Evolutionary conservation across 1,140 invertebrate species (phyloP), one percentile per base, ranked within the genome.

Genomic region (Zaprionus ornatus): DNA sequence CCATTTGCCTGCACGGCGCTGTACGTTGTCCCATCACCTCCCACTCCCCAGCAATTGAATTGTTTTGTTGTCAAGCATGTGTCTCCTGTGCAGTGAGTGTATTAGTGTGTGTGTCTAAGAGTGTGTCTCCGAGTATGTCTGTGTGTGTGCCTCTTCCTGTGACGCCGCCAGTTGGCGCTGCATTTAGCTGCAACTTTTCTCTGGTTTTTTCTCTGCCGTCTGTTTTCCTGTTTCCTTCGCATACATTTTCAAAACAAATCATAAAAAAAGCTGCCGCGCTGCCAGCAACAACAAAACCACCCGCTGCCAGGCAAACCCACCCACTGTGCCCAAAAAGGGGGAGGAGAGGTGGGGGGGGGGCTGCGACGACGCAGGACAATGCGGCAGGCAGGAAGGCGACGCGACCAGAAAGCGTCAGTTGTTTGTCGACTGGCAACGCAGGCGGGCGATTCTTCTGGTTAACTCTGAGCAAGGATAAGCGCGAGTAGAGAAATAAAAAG

Each of bases 221-320:
- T 77, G 77, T 75, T 85, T 88, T 83, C 80, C 84, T 84, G 78
- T 90, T 88, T 90, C 82, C 85, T 88, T 74, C 80, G 85, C 85
- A 79, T 68, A 90, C 81, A 71, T 78, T 79, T 87, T 88, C 84
- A 88, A 81, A 88, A 88, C 84, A 88, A 88, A 88, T 90, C 84
- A 88, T 90, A 90, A 88, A 88, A 90, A 74, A 50, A 50, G 45
- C 19, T 50, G 57, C n/a, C 7, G 40, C n/a, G n/a, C 40, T 17
- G 40, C n/a, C 60, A 35, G 63, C 57, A 13, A 32, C 45, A 56
- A 52, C 71, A 77, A 50, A 69, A 52, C 82, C 68, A 64, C 55
- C 69, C 48, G 62, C 59, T 29, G 45, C 45, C 57, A 35, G 29
- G 61, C 32, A 37, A 32, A 65, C 55, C 78, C 67, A 74, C 73